phyloP scores from a whole-genome alignment of 1,140 invertebrate species.

The Aphaenogaster floridana region DNA sequence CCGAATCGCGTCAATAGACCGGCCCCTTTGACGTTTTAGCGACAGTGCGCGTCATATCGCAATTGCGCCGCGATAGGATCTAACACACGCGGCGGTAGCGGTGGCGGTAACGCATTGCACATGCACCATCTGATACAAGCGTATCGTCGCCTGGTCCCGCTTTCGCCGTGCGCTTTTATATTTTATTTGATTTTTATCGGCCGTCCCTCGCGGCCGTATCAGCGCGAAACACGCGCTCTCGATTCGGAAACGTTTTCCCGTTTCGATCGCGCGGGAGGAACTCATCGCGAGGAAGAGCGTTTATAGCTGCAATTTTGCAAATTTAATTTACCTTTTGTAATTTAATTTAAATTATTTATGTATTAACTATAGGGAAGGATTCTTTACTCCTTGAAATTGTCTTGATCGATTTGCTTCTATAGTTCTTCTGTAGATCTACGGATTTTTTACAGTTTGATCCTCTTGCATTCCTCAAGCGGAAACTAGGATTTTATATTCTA shows the following conservation, averaged over 20 bases:
- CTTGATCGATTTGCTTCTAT: neutral
- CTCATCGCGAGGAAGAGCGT: neutral
- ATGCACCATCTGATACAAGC: conserved; percentile 38
- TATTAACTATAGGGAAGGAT: too few relatives aligned
- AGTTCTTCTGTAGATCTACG: neutral
- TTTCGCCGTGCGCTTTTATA: conserved; percentile 24
- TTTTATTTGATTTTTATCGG: conserved; percentile 76
- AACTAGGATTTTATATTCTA: neutral
- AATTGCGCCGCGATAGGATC: conserved; percentile 69
- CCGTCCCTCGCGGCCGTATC: conserved; percentile 18
- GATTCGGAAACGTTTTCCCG: conserved; percentile 24
- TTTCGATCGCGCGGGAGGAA: neutral
- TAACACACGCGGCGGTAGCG: conserved; percentile 18
- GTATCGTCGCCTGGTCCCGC: conserved; percentile 8
- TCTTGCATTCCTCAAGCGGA: neutral
- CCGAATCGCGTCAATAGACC: conserved; percentile 53
- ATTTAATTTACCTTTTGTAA: neutral
- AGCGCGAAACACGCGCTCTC: conserved; percentile 20
- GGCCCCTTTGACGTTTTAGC: conserved; percentile 54
- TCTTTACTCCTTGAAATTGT: neutral
- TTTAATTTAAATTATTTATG: too few relatives aligned
- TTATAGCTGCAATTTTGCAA: neutral
- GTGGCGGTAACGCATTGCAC: conserved; percentile 4
- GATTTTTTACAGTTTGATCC: neutral
- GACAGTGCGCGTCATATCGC: conserved; percentile 57